These are phyloP conservation scores for Nycticryphes semicollaris DNA, from an alignment of 2,113 vertebrate species.

Conservation along the genomic window DNA sequence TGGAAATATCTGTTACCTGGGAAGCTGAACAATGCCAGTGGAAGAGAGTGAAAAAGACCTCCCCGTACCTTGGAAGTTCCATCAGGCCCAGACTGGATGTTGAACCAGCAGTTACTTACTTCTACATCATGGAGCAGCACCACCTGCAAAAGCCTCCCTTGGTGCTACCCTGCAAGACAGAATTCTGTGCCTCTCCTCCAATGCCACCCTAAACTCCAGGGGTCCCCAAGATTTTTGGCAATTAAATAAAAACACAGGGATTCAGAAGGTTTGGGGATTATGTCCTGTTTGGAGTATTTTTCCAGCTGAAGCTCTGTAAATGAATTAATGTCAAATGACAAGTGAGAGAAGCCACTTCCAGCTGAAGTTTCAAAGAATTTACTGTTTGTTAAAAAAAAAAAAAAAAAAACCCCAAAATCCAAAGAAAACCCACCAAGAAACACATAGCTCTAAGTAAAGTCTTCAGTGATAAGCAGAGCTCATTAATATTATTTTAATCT, in stretches of 20 bases:
- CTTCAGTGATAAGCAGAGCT: neutral
- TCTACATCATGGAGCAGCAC: neutral
- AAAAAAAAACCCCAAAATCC: neutral
- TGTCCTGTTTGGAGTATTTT: neutral
- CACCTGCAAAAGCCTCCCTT: neutral
- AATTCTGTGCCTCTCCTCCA: neutral
- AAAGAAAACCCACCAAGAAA: neutral
- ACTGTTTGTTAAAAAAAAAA: neutral
- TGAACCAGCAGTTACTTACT: neutral
- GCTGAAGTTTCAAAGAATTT: neutral
- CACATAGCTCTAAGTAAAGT: neutral
- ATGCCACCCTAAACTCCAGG: accelerated
- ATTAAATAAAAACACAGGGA: too few species aligned
- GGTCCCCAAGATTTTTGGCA: neutral
- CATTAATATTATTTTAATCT: neutral
- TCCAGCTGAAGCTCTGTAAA: neutral
- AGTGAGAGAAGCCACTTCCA: neutral
- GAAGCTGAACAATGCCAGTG: neutral
- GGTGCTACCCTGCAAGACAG: neutral
- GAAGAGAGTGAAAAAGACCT: neutral
- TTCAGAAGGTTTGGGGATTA: neutral
- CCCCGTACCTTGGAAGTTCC: neutral
- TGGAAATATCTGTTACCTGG: neutral
- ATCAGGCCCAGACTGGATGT: accelerated
- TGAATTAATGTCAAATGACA: neutral